Percentiles rank a stretch among this genome's conserved stretches.
Evolutionary conservation across 35 echinoderm and acorn worm species (phyloP).

Genomic region (Apostichopus parvimensis): DNA sequence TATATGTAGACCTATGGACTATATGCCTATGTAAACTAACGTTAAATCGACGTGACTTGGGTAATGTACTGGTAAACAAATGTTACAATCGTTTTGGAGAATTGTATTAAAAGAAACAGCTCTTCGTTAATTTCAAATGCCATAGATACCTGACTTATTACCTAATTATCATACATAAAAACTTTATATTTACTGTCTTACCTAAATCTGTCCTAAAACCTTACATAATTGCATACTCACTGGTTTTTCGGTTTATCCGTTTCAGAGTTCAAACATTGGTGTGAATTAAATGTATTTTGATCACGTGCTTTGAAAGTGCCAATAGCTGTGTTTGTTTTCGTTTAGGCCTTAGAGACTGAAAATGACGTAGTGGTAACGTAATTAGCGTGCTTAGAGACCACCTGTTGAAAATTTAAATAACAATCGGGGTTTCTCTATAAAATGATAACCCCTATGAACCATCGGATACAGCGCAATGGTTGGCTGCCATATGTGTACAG

Average conservation of each 20-base stretch:
- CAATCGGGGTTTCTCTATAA: background rate
- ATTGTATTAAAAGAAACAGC: too few species aligned
- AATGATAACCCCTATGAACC: too few species aligned
- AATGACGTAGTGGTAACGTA: conserved; percentile 48
- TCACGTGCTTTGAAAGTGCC: conserved; percentile 32
- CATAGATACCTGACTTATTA: background rate
- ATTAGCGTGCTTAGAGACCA: conserved; percentile 47
- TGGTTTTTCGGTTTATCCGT: background rate
- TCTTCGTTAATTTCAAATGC: too few species aligned
- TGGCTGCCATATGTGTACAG: too few species aligned
- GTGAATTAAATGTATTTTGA: conserved; percentile 39
- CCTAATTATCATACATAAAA: background rate
- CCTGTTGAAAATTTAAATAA: conserved; percentile 27
- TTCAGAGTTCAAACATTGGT: conserved; percentile 25
- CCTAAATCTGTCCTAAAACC: background rate
- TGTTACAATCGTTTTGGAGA: background rate
- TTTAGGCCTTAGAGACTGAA: conserved; percentile 24
- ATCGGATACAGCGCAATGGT: too few species aligned
- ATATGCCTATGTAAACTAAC: too few species aligned
- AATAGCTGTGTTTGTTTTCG: conserved; percentile 37
- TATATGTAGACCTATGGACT: too few species aligned
- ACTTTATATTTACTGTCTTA: background rate
- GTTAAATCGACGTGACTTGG: background rate
- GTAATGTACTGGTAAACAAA: background rate
- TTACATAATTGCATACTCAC: background rate